Evolutionary conservation across 2,113 vertebrate species (phyloP).

Genomic region (Oxygymnocypris stewartii): DNA sequence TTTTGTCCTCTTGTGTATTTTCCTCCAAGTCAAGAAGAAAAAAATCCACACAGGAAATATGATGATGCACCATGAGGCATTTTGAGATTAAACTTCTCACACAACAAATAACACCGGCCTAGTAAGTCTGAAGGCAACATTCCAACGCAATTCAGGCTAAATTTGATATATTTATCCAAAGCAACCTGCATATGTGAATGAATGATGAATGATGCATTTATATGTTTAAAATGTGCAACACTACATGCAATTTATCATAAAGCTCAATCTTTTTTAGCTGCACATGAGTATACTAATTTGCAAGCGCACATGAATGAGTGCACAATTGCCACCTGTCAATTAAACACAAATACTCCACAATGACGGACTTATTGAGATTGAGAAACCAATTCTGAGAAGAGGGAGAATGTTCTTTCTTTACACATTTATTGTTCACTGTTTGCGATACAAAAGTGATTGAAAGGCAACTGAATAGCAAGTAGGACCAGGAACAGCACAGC

Average conservation of each 20-base stretch:
- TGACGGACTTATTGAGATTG: background rate
- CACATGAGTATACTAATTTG: background rate
- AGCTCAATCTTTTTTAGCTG: background rate
- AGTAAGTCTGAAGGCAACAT: slow-evolving; percentile 5
- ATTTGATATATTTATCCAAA: background rate
- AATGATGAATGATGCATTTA: no score
- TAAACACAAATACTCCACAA: slow-evolving; percentile 1
- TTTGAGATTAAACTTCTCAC: slow-evolving; percentile 10
- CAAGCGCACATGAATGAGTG: background rate
- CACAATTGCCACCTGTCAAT: background rate
- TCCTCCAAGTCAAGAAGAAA: background rate
- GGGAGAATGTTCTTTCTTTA: background rate
- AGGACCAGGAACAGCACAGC: slow-evolving; percentile 1
- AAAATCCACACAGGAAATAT: background rate
- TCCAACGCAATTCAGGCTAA: background rate
- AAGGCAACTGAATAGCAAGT: background rate
- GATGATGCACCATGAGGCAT: background rate
- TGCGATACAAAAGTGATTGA: background rate
- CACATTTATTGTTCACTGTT: background rate
- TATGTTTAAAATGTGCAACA: background rate
- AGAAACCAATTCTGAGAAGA: background rate
- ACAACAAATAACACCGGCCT: background rate
- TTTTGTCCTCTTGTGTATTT: background rate
- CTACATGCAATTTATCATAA: background rate
- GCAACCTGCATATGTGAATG: no score